Evolutionary conservation across 1,140 invertebrate genomes (phyloP), one percentile per base, ranked within the genome.

Genomic region (Pogonomyrmex barbatus): DNA sequence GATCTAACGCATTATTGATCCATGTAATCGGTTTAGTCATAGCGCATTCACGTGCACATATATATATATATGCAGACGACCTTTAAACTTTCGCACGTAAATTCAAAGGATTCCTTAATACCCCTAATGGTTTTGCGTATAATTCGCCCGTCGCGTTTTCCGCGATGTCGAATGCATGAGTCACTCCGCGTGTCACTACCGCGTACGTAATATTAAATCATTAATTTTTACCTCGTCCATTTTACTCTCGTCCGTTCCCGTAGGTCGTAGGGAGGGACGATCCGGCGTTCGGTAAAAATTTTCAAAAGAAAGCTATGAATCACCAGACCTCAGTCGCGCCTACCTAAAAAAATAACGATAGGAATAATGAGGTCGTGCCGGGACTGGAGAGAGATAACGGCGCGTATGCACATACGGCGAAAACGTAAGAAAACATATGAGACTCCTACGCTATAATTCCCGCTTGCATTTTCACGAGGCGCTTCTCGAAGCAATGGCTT

Each of bases 381-480:
- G 42, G 17, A 73, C 67, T 60, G 24, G 54, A 82, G 79, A 82
- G 54, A 82, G 79, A 82, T 82, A 82, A 70, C 42, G 67, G n/a
- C 17, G 8, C 36, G 36, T 36, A 2, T 9, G 58, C 6, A 24
- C 24, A 6, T 65, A 45, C 47, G 50, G 30, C 78, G 68, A 67
- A 88, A 86, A 88, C 79, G 60, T 47, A 60, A 70, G 75, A 84
- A 88, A 86, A 87, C 67, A 77, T 33, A 73, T 12, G 54, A 33
- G 54, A 54, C 76, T 78, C 63, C 56, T 60, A 33, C 42, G 33
- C 52, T 81, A 70, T 87, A 87, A 87, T 67, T 88, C 77, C 77
- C 63, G 68, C 77, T 68, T 83, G 52, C 70, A 76, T 88, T 87
- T 87, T 86, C 77, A 87, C 78, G 33, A 87, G 85, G 85, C 85